Evolutionary conservation across 2,113 vertebrate genomes (phyloP).

Genomic region (Columbina picui): DNA sequence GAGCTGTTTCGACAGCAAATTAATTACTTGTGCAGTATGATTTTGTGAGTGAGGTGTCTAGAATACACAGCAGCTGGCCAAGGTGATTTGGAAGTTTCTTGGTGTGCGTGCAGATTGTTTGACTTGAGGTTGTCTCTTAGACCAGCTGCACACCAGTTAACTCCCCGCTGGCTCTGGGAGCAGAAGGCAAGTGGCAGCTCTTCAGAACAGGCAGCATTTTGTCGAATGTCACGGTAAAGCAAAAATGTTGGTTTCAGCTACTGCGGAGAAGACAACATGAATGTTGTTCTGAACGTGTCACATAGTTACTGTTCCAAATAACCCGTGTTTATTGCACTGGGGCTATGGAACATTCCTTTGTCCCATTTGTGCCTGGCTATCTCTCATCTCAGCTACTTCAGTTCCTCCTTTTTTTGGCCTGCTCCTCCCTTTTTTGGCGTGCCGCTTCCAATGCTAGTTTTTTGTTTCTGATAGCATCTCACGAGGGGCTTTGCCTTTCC

Average conservation of each 20-base stretch:
- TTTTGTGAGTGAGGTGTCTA: background rate
- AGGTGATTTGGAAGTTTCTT: background rate
- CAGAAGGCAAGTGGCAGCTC: background rate
- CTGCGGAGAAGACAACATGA: background rate
- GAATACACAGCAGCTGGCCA: background rate
- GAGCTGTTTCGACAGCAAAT: background rate
- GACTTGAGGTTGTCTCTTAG: background rate
- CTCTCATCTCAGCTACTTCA: background rate
- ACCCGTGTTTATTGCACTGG: background rate
- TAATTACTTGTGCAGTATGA: background rate
- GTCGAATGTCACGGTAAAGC: background rate
- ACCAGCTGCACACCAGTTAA: background rate
- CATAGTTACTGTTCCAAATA: background rate
- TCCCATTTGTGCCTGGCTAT: background rate
- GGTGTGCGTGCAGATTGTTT: background rate
- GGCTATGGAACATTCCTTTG: background rate
- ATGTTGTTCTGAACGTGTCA: background rate
- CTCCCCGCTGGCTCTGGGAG: background rate
- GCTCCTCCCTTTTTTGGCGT: background rate
- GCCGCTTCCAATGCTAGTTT: background rate
- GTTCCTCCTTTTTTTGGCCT: background rate
- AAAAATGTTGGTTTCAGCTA: background rate
- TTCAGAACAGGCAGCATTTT: background rate
- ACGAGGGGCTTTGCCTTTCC: background rate
- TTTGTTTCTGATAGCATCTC: background rate